Evolutionary conservation across 1,140 invertebrate genomes (phyloP), one percentile per base, ranked within the genome.

Genomic region (Pogonomyrmex californicus): DNA sequence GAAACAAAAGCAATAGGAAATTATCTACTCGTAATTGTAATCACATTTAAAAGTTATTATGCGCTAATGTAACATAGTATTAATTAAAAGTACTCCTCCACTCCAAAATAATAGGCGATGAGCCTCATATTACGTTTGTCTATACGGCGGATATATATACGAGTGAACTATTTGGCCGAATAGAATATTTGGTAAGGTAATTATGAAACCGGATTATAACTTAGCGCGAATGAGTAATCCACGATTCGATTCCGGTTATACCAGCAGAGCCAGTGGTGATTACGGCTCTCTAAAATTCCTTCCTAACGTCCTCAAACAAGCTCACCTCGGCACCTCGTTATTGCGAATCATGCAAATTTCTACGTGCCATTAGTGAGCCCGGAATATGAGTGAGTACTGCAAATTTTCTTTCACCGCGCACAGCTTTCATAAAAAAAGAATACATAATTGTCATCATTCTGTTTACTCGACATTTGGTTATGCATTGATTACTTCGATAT

Each of bases 341-440:
- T 83, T 71, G 71, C 49, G 71, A 88, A 88, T 86, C 76, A 86
- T 90, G 87, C 83, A 90, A 90, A 90, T 90, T 88, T 81, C 56
- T 62, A 81, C 63, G 66, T 75, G 73, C 66, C 60, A 47, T 17
- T 14, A 85, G 63, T 47, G 38, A 71, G 23, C 4, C 2, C 12
- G 41, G 36, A 49, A 2, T 83, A 30, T n/a, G 78, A 36, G 4
- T 12, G 68, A 47, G 60, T 49, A 33, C 4, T 10, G 17, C 51
- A 41, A 60, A 12, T 73, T n/a, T 44, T 9, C 12, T 73, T 44
- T 73, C 56, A 44, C 17, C 44, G 56, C 44, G 56, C 30, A 47
- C 41, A 44, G 30, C 47, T 73, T 2, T 56, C 7, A 6, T 44
- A 70, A 75, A 73, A 51, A 44, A 38, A 23, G 23, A 23, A 71